Conservation (phyloP, 1,140 invertebrate genomes). For the Galendromus occidentalis region DNA sequence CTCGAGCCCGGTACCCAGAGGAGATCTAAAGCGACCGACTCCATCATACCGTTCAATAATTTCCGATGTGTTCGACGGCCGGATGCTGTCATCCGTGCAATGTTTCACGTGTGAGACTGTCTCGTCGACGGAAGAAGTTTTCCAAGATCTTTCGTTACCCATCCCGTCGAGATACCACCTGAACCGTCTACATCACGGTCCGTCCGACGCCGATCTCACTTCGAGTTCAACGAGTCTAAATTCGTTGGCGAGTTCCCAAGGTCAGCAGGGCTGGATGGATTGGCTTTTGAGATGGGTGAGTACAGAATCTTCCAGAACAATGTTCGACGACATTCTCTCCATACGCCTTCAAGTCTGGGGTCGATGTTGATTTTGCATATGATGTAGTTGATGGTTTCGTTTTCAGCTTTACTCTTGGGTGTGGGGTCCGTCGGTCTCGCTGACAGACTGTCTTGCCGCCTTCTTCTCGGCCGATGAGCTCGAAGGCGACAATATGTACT, state of each 20-base stretch:
- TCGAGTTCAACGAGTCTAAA: not conserved
- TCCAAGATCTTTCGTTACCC: conserved; percentile 85
- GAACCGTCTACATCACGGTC: conserved; percentile 42
- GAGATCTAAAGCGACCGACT: not conserved
- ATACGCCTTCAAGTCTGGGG: not conserved
- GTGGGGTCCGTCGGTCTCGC: conserved; percentile 69
- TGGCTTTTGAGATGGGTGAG: conserved; percentile 62
- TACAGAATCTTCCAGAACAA: conserved; percentile 25
- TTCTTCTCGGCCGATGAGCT: conserved; percentile 96
- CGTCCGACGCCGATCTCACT: conserved; percentile 33
- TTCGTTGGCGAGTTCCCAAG: conserved; percentile 27
- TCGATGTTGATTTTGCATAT: not conserved
- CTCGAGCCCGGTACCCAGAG: not conserved
- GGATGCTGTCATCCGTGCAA: conserved; percentile 76
- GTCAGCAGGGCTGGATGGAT: conserved; percentile 44
- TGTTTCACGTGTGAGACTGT: conserved; percentile 79
- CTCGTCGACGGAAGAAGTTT: conserved; percentile 66
- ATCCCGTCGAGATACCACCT: conserved; percentile 83
- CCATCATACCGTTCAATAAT: conserved; percentile 37
- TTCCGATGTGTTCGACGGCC: conserved; percentile 82
- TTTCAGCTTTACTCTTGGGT: conserved; percentile 48
- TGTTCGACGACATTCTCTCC: too few species aligned
- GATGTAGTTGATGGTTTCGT: not conserved
- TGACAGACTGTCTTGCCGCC: conserved; percentile 83
- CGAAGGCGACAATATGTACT: conserved; percentile 97